Evolutionary conservation across 2,797 vertebrate genomes (phyloP).

Genomic region (Erpetoichthys calabaricus): DNA sequence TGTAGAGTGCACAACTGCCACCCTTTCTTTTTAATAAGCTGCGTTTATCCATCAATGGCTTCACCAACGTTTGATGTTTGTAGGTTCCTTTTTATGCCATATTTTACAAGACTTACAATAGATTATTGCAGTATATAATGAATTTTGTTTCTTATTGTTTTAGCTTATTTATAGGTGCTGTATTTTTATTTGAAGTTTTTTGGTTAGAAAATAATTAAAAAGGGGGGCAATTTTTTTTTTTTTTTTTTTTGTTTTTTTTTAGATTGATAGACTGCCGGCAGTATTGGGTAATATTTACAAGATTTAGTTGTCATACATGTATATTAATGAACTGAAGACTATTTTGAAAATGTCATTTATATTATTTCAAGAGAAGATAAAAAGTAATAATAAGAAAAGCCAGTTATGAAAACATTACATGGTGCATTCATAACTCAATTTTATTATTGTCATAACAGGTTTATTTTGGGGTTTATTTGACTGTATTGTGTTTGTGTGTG

Average conservation of each 20-base stretch:
- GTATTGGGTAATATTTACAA: conserved; percentile 98
- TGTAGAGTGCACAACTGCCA: conserved; percentile 96
- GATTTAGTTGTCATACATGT: conserved; percentile 93
- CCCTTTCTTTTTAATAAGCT: conserved; percentile 86
- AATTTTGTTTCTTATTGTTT: conserved; percentile 64
- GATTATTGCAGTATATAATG: conserved; percentile 70
- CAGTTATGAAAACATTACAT: conserved; percentile 72
- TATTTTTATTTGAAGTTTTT: conserved; percentile 87
- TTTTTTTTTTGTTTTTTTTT: conserved; percentile 43
- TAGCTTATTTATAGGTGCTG: conserved; percentile 97
- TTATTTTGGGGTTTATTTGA: too few species aligned
- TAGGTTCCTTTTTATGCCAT: conserved; percentile 92
- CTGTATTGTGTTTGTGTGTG: too few species aligned
- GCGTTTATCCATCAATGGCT: conserved; percentile 88
- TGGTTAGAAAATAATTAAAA: conserved; percentile 90
- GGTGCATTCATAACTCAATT: conserved; percentile 62
- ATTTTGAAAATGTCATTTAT: conserved; percentile 81
- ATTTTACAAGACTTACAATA: conserved; percentile 88
- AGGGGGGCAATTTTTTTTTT: conserved; percentile 84
- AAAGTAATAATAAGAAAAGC: conserved; percentile 47
- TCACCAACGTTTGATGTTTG: conserved; percentile 85
- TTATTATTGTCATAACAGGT: conserved; percentile 7
- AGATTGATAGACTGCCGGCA: conserved; percentile 98
- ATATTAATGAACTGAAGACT: conserved; percentile 84
- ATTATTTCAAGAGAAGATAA: conserved; percentile 54